Evolutionary conservation across 2,797 vertebrate species (phyloP).

Genomic region (Lates japonicus): DNA sequence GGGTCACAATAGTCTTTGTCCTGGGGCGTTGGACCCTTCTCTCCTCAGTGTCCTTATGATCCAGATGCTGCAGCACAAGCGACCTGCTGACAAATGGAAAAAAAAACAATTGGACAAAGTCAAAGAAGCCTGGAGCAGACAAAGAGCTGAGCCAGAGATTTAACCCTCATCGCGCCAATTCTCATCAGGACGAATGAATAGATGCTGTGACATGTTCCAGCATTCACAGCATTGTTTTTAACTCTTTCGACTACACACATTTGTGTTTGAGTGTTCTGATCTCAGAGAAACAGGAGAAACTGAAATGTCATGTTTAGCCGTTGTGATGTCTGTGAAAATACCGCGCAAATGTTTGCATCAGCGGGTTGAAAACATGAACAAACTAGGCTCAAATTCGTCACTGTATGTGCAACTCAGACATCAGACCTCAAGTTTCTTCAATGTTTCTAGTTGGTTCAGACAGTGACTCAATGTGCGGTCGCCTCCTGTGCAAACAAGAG

Average conservation of each 20-base stretch:
- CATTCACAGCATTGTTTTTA: conserved; percentile 49
- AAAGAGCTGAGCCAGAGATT: conserved; percentile 15
- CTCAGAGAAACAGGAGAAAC: background rate
- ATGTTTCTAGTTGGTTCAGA: no score
- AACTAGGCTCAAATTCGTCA: no score
- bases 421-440: no score
- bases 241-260: background rate
- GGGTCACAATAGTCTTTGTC: conserved; percentile 60
- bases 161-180: conserved; percentile 12
- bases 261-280: no score
- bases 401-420: no score
- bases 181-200: conserved; percentile 5
- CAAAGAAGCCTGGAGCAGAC: conserved; percentile 13
- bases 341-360: background rate
- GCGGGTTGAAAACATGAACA: background rate
- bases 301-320: background rate
- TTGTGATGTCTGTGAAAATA: background rate
- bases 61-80: conserved; percentile 29
- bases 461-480: no score
- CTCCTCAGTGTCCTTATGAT: conserved; percentile 30
- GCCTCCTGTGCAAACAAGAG: no score
- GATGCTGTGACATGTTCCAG: conserved; percentile 3
- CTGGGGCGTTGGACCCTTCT: conserved; percentile 50
- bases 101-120: conserved; percentile 26
- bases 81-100: conserved; percentile 11